These are phyloP conservation scores for Hedya salicella DNA, from an alignment of 2,888 invertebrate genomes.

Conservation along the genomic window DNA sequence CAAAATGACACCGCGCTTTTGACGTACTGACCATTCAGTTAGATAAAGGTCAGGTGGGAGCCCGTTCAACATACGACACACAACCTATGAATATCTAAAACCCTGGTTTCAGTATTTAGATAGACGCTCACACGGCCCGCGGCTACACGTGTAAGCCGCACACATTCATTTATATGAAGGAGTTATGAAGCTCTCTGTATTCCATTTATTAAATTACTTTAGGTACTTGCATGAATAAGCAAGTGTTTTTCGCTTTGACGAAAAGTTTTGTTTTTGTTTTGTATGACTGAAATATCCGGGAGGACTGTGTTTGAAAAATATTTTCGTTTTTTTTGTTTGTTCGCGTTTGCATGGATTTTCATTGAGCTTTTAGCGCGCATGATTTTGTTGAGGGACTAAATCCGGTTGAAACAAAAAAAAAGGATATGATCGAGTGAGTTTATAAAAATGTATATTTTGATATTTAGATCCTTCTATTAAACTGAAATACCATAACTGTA, in stretches of 20 bases:
- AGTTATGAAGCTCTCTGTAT: conserved; percentile 52
- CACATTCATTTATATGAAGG: conserved; percentile 48
- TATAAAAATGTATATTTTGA: too few species aligned
- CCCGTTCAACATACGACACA: too few species aligned
- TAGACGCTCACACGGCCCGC: not conserved
- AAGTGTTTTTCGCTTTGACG: conserved; percentile 50
- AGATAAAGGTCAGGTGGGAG: too few species aligned
- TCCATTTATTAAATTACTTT: conserved; percentile 71
- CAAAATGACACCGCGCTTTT: too few species aligned
- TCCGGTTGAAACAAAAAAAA: not conserved
- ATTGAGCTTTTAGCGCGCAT: not conserved
- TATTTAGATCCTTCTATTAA: too few species aligned
- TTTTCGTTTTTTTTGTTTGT: conserved; percentile 20
- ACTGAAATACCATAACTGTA: too few species aligned
- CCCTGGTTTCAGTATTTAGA: too few species aligned
- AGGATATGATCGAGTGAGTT: too few species aligned
- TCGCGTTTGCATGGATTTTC: conserved; percentile 12
- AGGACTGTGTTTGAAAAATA: conserved; percentile 31
- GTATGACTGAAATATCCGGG: conserved; percentile 39
- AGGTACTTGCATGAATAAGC: conserved; percentile 59
- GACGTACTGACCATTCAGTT: too few species aligned
- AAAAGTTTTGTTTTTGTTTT: conserved; percentile 45
- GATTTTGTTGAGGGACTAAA: not conserved
- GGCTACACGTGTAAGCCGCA: conserved; percentile 11
- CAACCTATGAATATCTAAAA: too few species aligned